Evolutionary conservation across 1,140 invertebrate genomes (phyloP).

Genomic region (Steinernema feltiae): DNA sequence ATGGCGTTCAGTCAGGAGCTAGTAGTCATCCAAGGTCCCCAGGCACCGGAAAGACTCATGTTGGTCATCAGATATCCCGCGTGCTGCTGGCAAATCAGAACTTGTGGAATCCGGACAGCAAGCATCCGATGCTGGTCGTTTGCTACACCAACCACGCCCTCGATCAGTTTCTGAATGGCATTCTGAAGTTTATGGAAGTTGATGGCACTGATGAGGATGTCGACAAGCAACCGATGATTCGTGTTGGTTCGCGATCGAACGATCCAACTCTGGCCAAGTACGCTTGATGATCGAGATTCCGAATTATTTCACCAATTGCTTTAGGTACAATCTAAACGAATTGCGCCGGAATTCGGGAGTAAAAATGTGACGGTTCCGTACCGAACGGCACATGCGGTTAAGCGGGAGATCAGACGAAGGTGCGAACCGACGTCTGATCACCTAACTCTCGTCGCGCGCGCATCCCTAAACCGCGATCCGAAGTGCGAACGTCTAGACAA

Average conservation of each 20-base stretch:
- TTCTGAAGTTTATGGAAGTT: slow-evolving; percentile 56
- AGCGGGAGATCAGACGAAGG: too few species aligned
- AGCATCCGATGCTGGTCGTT: slow-evolving; percentile 70
- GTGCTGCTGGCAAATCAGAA: slow-evolving; percentile 34
- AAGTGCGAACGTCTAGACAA: too few species aligned
- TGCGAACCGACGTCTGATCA: too few species aligned
- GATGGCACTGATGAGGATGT: neutral
- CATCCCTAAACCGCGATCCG: too few species aligned
- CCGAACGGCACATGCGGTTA: too few species aligned
- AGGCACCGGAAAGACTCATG: slow-evolving; percentile 73
- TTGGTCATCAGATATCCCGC: slow-evolving; percentile 63
- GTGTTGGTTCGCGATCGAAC: slow-evolving; percentile 70
- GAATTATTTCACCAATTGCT: neutral
- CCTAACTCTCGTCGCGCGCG: too few species aligned
- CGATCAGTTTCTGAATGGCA: slow-evolving; percentile 78
- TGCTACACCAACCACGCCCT: slow-evolving; percentile 81
- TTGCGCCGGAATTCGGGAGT: too few species aligned
- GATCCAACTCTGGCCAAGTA: slow-evolving; percentile 32
- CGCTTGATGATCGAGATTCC: too few species aligned
- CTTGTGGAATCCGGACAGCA: slow-evolving; percentile 43
- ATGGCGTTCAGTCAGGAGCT: slow-evolving; percentile 61
- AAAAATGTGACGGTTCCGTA: too few species aligned
- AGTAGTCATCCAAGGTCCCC: slow-evolving; percentile 72
- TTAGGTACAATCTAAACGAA: slow-evolving; percentile 12
- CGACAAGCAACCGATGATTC: slow-evolving; percentile 61